Percentiles rank a stretch among this genome's conserved stretches.
phyloP scores from a whole-genome alignment of 2,797 vertebrate species.

The Macropodus opercularis region DNA sequence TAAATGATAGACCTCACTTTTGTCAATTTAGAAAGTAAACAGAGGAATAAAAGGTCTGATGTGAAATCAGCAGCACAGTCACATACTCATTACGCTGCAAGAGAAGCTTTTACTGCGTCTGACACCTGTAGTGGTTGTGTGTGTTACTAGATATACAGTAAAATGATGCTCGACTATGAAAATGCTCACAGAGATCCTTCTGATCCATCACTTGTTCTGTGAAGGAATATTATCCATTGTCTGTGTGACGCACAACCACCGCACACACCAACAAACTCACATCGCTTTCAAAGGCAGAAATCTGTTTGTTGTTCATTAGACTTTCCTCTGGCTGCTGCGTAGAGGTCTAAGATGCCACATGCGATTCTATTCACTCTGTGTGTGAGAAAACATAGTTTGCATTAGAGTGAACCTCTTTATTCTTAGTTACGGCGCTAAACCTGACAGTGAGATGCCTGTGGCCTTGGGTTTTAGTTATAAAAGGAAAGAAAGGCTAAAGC shows the following conservation, averaged over 20 bases:
- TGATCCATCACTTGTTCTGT: no score
- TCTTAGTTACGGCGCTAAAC: conserved; percentile 18
- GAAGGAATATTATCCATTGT: no score
- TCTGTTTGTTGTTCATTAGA: conserved; percentile 9
- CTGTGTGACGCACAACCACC: conserved; percentile 42
- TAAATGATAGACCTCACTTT: neutral
- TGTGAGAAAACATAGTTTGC: neutral
- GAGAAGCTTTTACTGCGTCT: no score
- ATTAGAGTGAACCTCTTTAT: neutral
- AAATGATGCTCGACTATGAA: no score
- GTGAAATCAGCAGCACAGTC: neutral
- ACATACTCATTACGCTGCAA: no score
- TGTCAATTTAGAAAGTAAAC: neutral
- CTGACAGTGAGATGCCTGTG: conserved; percentile 16
- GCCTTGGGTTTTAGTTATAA: conserved; percentile 45
- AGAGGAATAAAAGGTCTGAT: neutral
- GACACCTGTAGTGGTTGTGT: no score
- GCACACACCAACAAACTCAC: conserved; percentile 6
- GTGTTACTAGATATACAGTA: no score
- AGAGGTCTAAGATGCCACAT: neutral
- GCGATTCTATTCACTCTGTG: neutral
- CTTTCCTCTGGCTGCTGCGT: conserved; percentile 5
- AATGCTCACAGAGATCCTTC: no score
- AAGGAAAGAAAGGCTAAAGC: neutral
- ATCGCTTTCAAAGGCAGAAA: conserved; percentile 15